Evolutionary conservation across 53 echinoderm and acorn worm species (phyloP).

Genomic region (Astropecten irregularis): DNA sequence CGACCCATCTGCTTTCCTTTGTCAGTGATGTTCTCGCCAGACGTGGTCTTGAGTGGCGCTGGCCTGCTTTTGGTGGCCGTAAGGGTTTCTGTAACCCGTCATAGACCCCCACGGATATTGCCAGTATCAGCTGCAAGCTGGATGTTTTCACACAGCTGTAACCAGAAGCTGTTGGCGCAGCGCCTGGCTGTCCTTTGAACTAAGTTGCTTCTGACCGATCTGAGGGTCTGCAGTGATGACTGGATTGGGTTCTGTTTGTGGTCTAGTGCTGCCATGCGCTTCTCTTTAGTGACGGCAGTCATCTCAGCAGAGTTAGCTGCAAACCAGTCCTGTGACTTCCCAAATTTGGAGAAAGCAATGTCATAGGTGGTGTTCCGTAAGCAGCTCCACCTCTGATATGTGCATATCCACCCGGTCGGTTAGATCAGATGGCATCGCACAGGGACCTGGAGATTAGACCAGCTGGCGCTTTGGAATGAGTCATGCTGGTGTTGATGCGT

Average conservation of each 20-base stretch:
- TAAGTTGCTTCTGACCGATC: not conserved
- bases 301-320: not conserved
- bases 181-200: not conserved
- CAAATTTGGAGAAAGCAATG: constrained; percentile 2
- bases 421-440: not conserved
- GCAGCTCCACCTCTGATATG: not conserved
- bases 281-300: not conserved
- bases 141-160: not conserved
- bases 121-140: constrained; percentile 18
- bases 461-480: not conserved
- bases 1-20: constrained; percentile 34
- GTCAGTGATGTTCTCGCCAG: constrained; percentile 11
- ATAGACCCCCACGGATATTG: constrained; percentile 26
- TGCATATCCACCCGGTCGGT: not conserved
- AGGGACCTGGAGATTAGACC: not conserved
- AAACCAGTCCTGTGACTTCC: not conserved
- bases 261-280: not conserved
- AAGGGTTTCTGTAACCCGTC: constrained; percentile 25
- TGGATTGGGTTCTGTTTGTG: too few relatives aligned
- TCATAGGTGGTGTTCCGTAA: constrained; percentile 5
- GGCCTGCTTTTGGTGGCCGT: not conserved
- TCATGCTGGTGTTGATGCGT: constrained; percentile 28
- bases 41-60: not conserved
- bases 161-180: constrained; percentile 59
- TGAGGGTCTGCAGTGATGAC: too few relatives aligned